Evolutionary conservation across 30 jellyfish, hydroid and myxozoan genomes (phyloP), one percentile per base, ranked within the genome.

Genomic region (Hydractinia echinata): DNA sequence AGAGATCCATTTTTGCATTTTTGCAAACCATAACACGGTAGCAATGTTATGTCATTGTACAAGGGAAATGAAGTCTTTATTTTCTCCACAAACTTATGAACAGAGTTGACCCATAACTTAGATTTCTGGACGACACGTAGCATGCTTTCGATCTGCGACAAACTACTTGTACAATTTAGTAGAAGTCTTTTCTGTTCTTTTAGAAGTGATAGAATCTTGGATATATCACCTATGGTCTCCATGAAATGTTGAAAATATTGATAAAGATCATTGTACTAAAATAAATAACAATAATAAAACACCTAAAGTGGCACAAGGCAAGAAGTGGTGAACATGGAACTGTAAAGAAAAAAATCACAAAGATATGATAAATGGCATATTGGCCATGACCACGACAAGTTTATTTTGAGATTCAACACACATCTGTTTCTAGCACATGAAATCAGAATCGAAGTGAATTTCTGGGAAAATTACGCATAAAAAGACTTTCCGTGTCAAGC

Each of bases 181-280:
- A 78, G n/a, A 4, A 84, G 87, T 49, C 82, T 87, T 52, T 58
- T 73, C 52, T 84, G 30, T 13, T 83, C 82, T 53, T 61, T 70
- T 48, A 90, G 74, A 79, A 90, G 50, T 5, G 81, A 76, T 4
- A 70, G 76, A 51, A 84, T 58, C 19, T 48, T 68, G 81, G 73
- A 52, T 1, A 64, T 88, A 51, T 61, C 72, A 16, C 87, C 88
- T 5, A 90, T 76, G 19, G 89, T 66, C 16, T 53, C 73, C 14
- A 61, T 86, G 73, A 62, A 90, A 81, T 90, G 97, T 18, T 76
- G 71, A 66, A 90, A 72, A 53, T 85, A 85, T 50, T 81, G 79
- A 78, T 79, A 53, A 77, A 90, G 58, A 15, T 30, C 62, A 58
- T 83, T 87, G 66, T 89, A 84, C 96, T 89, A 48, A 78, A 89